These are phyloP conservation scores for Ischnura elegans DNA, from an alignment of 2,888 invertebrate species.

Conservation along the genomic window DNA sequence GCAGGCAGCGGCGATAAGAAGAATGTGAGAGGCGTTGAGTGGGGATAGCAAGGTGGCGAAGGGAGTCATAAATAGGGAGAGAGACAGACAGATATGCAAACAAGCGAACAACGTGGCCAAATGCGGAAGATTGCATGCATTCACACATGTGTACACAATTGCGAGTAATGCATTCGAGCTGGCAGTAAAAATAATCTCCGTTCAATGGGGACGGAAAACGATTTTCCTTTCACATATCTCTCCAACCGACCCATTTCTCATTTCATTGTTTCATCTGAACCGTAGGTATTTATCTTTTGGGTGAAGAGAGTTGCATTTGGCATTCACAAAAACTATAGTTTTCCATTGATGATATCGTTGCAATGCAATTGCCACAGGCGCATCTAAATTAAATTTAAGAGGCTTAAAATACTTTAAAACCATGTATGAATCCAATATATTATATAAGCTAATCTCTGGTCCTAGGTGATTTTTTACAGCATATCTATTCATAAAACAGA, in stretches of 20 bases:
- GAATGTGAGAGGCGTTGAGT: not conserved
- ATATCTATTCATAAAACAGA: too few species aligned
- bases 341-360: too few species aligned
- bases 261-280: not conserved
- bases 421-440: too few species aligned
- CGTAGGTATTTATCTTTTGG: too few species aligned
- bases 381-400: too few species aligned
- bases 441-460: too few species aligned
- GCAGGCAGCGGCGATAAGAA: slow-evolving; percentile 17
- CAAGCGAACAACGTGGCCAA: not conserved
- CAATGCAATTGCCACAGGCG: too few species aligned
- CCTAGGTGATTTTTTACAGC: too few species aligned
- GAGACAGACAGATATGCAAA: not conserved
- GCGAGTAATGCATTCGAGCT: not conserved
- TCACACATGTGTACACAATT: not conserved
- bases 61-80: too few species aligned
- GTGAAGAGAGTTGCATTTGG: not conserved
- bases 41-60: not conserved
- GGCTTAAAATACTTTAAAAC: too few species aligned
- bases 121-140: not conserved
- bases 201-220: not conserved
- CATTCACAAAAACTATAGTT: not conserved
- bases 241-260: not conserved
- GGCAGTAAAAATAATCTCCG: not conserved
- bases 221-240: not conserved